phyloP scores from a whole-genome alignment of 2,113 vertebrate species.

The Pitta sordida region DNA sequence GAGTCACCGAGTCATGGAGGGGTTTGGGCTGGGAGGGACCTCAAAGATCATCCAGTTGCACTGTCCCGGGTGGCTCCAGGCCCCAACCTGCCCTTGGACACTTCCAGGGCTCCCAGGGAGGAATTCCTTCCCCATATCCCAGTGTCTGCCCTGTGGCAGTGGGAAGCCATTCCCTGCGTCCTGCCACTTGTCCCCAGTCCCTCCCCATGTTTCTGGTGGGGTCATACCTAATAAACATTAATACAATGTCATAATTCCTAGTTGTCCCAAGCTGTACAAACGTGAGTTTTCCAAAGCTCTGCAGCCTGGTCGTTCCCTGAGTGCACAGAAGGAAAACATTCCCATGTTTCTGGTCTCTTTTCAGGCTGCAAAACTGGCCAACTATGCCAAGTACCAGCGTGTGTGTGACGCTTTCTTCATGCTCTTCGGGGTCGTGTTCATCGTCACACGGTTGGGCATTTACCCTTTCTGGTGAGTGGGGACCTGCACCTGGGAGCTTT shows the following conservation, averaged over 20 bases:
- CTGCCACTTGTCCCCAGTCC: background rate
- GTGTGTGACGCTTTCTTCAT: conserved; percentile 91
- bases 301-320: background rate
- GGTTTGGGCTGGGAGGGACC: background rate
- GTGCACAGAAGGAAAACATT: background rate
- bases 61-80: fast-evolving
- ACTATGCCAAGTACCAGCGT: conserved; percentile 93
- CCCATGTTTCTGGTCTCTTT: background rate
- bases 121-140: background rate
- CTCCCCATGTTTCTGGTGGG: background rate
- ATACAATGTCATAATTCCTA: background rate
- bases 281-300: background rate
- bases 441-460: conserved; percentile 87
- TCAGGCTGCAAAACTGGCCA: conserved; percentile 94
- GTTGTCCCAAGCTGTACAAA: background rate
- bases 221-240: background rate
- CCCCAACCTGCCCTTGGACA: background rate
- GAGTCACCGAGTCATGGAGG: background rate
- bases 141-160: background rate
- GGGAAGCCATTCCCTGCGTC: background rate
- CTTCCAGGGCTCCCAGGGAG: background rate
- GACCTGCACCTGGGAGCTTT: background rate
- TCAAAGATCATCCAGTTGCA: background rate
- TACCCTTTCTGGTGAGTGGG: conserved; percentile 96
- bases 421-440: conserved; percentile 85